These are phyloP conservation scores for Hippocampus guttulatus DNA, from an alignment of 2,113 vertebrate genomes.

Conservation along the genomic window DNA sequence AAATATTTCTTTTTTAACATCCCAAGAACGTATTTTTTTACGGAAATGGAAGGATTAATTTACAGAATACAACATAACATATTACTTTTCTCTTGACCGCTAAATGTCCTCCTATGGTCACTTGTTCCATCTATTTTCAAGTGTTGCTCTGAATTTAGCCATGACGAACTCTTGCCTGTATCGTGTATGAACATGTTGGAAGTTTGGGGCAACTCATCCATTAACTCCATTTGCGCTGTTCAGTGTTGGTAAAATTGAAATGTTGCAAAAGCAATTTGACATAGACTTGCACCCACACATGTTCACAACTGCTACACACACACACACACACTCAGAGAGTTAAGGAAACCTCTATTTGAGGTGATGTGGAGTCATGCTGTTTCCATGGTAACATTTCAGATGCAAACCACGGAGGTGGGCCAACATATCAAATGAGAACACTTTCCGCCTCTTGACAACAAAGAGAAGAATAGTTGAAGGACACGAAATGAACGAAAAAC, in stretches of 20 bases:
- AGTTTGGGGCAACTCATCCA: not conserved
- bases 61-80: no score
- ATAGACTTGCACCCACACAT: constrained; percentile 36
- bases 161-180: constrained; percentile 8
- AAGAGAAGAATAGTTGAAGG: constrained; percentile 32
- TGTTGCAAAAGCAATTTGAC: constrained; percentile 48
- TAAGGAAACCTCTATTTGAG: constrained; percentile 64
- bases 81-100: no score
- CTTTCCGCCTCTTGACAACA: constrained; percentile 63
- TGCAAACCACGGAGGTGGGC: constrained; percentile 57
- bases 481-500: constrained; percentile 6
- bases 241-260: constrained; percentile 45
- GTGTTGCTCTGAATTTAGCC: constrained; percentile 18
- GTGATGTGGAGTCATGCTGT: constrained; percentile 70
- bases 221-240: constrained; percentile 19
- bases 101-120: constrained; percentile 23
- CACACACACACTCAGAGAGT: constrained; percentile 14
- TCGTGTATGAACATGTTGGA: constrained; percentile 1
- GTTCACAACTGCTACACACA: constrained; percentile 22
- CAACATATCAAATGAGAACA: constrained; percentile 65
- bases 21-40: no score
- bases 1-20: no score
- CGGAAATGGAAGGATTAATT: no score
- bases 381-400: constrained; percentile 68
- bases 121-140: constrained; percentile 12